Base-by-base conservation (phyloP, 2,888 invertebrate species). In the Drosophila peninsularis region DNA sequence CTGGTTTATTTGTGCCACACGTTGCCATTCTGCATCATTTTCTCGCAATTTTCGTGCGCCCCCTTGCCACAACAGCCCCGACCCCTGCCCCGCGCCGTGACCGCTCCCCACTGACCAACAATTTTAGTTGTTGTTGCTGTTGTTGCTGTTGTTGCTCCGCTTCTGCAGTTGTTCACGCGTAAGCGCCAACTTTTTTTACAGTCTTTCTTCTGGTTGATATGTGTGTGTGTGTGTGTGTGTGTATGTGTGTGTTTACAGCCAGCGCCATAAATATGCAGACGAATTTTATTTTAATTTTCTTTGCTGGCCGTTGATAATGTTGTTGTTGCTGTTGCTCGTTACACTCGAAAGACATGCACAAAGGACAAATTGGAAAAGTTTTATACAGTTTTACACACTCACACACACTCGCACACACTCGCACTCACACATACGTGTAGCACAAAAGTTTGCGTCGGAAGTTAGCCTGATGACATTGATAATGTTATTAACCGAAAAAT, bases 331-430 rank as follows among this genome's bases (percentile, higher is more conserved):
- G 69, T n/a, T 65, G 73, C 77, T 80, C 68, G 81, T 79, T 79
- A 78, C 81, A 80, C 75, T 75, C 65, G 60, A 79, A 81, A 81
- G 81, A 79, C 81, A 79, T 74, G 78, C 68, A 78, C 78, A 79
- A 80, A 78, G 81, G 81, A 81, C 79, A 79, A 79, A 79, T 79
- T 79, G 79, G 79, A 79, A 79, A 79, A 79, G 79, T 79, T 79
- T 78, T 78, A 63, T 63, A 68, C 71, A 74, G 58, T 64, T 78
- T 68, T 61, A 70, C 55, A 80, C 53, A 63, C 66, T 17, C 62
- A 36, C 42, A 37, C 37, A 39, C 49, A n/a, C 49, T 30, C 49
- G 21, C 56, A 58, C 58, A 36, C 49, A 41, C 34, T 34, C 36
- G 42, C 32, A 44, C 30, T 21, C 27, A 42, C 41, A 49, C 50